Evolutionary conservation across 2,888 invertebrate genomes (phyloP).

Genomic region (Conistra vaccinii): DNA sequence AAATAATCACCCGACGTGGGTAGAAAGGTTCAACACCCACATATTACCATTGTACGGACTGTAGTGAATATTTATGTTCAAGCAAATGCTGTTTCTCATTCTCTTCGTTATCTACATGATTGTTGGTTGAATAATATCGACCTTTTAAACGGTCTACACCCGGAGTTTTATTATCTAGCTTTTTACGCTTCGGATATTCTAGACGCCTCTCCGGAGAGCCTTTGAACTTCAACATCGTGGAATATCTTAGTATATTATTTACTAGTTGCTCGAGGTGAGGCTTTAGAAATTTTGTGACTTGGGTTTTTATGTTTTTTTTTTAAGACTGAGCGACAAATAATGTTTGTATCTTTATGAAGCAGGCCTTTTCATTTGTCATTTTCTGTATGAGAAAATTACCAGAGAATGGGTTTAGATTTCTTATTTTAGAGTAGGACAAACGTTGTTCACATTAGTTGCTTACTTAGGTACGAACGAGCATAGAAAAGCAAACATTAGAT

Average conservation of each 20-base stretch:
- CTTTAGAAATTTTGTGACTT: constrained; percentile 39
- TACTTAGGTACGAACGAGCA: neutral
- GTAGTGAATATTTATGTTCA: constrained; percentile 64
- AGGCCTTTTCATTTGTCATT: constrained; percentile 2
- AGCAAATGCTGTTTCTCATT: constrained; percentile 58
- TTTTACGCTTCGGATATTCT: constrained; percentile 79
- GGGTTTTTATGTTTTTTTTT: neutral
- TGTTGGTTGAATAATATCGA: constrained; percentile 59
- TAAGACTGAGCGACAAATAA: constrained; percentile 7
- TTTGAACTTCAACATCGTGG: constrained; percentile 74
- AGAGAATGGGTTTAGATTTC: neutral
- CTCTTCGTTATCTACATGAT: constrained; percentile 57
- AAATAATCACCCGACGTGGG: constrained; percentile 65
- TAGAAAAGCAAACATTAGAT: constrained; percentile 8
- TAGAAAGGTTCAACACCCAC: constrained; percentile 65
- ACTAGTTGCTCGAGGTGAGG: constrained; percentile 51
- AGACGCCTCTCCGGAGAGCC: constrained; percentile 67
- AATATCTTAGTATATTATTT: constrained; percentile 73
- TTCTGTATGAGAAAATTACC: neutral
- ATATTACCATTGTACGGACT: constrained; percentile 64
- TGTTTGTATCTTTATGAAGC: constrained; percentile 12
- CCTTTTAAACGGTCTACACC: constrained; percentile 53
- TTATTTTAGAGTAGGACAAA: neutral
- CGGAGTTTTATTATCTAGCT: constrained; percentile 70
- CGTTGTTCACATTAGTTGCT: neutral